Evolutionary conservation across 53 echinoderm and acorn worm genomes (phyloP), one percentile per base, ranked within the genome.

Genomic region (Stichopus horrens): DNA sequence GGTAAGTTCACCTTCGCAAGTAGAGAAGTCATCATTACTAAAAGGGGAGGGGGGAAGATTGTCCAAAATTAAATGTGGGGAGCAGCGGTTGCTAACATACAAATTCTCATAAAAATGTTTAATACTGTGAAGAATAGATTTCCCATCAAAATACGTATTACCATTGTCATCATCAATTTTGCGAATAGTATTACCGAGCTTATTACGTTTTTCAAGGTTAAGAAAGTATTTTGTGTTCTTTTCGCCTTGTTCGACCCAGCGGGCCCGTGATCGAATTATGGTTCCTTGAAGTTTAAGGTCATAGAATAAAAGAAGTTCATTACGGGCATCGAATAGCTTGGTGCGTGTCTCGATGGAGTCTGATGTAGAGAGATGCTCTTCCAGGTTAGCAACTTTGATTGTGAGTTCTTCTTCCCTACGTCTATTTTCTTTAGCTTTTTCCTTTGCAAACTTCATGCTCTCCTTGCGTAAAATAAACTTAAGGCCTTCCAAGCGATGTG

Each of bases 271-370:
- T 7, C 83, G n/a, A 18, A 83, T 59, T 10, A 83, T 83, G 7
- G 83, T 83, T 4, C 58, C 83, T 11, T 83, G 56, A 20, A 83
- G 83, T 21, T 83, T 83, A 83, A 57, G 57, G 23, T 83, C 57
- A 18, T 83, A 83, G 18, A 16, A 57, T 7, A 58, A 58, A 10
- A 83, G 5, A 59, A 83, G 83, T 4, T 83, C 58, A 11, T 83
- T 58, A 20, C 8, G 83, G 55, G 60, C 83, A 10, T 6, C 83
- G n/a, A 11, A 57, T 6, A 58, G n/a, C 21, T 21, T 55, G 4
- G 56, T n/a, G 7, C 58, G n/a, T 13, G 57, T 5, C 9, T 19
- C 55, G 16, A 9, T 5, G 55, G 20, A 21, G 0, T 83, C 59
- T 4, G 7, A 7, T 56, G 8, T 7, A 60, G 8, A 83, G 7